Evolutionary conservation across 2,888 invertebrate species (phyloP), one percentile per base, ranked within the genome.

Genomic region (Stenotaenia linearis): DNA sequence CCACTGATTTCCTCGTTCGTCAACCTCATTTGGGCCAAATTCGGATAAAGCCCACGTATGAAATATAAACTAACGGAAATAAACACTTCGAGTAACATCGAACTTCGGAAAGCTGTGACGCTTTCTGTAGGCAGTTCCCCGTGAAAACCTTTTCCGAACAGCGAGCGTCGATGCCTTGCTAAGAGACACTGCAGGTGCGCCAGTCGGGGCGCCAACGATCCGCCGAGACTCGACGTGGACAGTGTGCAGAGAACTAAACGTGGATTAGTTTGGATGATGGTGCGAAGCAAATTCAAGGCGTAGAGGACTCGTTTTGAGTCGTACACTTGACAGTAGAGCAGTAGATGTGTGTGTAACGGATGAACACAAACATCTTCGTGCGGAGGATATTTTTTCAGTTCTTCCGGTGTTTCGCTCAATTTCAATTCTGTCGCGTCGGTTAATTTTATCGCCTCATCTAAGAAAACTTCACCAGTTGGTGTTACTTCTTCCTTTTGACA

Each of bases 271-370:
- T 89, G 84, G 7, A 94, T 88, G 81, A 93, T 91, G 83, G 91
- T 91, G 81, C 91, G 90, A n/a, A 94, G 86, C 0, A 92, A 92
- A 80, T 91, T 90, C 81, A 95, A 87, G 7, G 92, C 92, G 84
- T 94, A 94, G 0, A 93, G 87, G 1, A 91, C 91, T 83, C 92
- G 90, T 80, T 90, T 89, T 0, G 92, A 91, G 85, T 95, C 94
- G 83, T 92, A 93, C 21, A 92, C 90, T 81, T 92, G 92, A 83
- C 91, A 90, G 84, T 95, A 95, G 1, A 96, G 88, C 61, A 95
- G 89, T 87, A 96, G 90, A 84, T 95, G 95, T 25, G 93, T 92
- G 85, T 95, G 95, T 80, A 93, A 90, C 30, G 92, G 91, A 85
- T 93, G 92, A 45, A 93, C 88, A 9, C 86, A 84, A 3, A 85